Evolutionary conservation across 2,888 invertebrate species (phyloP), one percentile per base, ranked within the genome.

Genomic region (Habrosyne pyritoides): DNA sequence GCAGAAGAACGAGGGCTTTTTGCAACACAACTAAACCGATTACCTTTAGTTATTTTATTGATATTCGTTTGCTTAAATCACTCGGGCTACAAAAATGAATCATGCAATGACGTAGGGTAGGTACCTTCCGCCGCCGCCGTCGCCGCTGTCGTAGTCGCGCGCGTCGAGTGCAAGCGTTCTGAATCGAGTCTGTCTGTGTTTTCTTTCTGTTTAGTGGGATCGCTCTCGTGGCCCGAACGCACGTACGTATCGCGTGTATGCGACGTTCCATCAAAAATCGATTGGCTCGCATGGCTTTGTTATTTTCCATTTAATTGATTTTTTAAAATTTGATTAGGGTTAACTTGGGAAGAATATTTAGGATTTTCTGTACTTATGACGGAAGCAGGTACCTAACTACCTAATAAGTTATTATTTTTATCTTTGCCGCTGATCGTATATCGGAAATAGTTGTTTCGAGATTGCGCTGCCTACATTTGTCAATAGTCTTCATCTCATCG

Each of bases 211-310:
- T 77, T 75, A 79, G 75, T 79, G 77, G 64, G 73, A 71, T 74
- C 71, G 69, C 67, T 75, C 73, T 72, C 75, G 69, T 65, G 77
- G 77, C 67, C 70, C 71, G 77, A 72, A 66, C 77, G 76, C 76
- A 77, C 77, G 73, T 69, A 68, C 57, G 58, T 36, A 50, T 48
- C n/a, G 24, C 22, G 51, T 47, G 53, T 52, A 47, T 52, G 49
- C 24, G 55, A 53, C 50, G 54, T 53, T 33, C 46, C 46, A 10
- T 48, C 33, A 53, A 55, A 56, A 55, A 42, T 42, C 42, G 42
- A 42, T 42, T 42, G 42, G 42, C 18, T 42, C 14, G 42, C 50
- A 21, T 21, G 26, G 14, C 50, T 3, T 30, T 50, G 0, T 18
- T 8, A 18, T 21, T 48, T 48, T 14, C 1, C 12, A 7, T 24